Evolutionary conservation across 2,797 vertebrate species (phyloP).

Genomic region (Enteromius treurensis): DNA sequence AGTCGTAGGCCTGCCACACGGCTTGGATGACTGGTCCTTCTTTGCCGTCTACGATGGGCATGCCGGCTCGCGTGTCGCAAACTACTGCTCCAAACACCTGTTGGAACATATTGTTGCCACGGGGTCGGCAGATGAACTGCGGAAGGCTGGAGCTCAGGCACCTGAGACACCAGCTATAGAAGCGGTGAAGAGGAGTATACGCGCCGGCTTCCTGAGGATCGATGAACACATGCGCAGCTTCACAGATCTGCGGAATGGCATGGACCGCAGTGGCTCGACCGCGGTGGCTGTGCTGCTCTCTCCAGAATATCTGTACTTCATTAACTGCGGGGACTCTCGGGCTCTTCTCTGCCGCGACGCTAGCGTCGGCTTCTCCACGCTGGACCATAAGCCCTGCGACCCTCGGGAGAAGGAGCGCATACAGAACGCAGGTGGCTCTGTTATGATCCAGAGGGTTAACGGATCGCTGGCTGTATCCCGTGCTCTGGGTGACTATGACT

Average conservation of each 20-base stretch:
- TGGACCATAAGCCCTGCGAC: conserved; percentile 99
- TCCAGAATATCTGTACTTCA: conserved; percentile 93
- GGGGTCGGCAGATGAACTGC: conserved; percentile 76
- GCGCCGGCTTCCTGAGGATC: conserved; percentile 95
- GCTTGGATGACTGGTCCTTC: conserved; percentile 96
- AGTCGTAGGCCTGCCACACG: conserved; percentile 90
- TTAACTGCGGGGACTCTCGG: conserved; percentile 97
- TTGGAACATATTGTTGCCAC: conserved; percentile 94
- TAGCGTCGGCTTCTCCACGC: conserved; percentile 95
- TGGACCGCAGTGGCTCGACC: conserved; percentile 99
- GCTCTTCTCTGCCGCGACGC: conserved; percentile 91
- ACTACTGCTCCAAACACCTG: conserved; percentile 96
- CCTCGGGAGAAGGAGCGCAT: conserved; percentile 96
- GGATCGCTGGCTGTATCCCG: conserved; percentile 96
- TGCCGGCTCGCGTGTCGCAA: conserved; percentile 95
- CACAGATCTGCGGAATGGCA: conserved; percentile 94
- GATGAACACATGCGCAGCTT: conserved; percentile 99
- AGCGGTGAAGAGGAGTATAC: conserved; percentile 91
- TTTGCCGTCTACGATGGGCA: conserved; percentile 98
- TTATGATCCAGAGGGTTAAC: conserved; percentile 99
- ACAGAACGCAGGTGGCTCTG: conserved; percentile 98
- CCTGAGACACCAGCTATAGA: conserved; percentile 81
- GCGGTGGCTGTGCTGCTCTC: conserved; percentile 95
- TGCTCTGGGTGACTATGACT: conserved; percentile 97
- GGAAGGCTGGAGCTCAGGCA: conserved; percentile 34